phyloP scores from a whole-genome alignment of 2,797 vertebrate species.

The Phylloscopus collybita region DNA sequence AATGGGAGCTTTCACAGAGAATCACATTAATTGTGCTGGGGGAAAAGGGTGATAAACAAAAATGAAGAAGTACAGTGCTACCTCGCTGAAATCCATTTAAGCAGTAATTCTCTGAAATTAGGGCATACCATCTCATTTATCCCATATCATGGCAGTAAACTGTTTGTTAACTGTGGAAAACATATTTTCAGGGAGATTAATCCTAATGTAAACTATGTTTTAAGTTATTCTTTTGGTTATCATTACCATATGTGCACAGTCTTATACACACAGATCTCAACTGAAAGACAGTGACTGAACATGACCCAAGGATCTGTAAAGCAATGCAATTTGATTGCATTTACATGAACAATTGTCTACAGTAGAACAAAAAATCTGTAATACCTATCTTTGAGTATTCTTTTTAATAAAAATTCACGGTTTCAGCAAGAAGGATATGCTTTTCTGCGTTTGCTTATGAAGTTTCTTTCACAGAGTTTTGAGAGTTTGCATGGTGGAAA shows the following conservation, averaged over 20 bases:
- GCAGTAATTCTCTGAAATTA: slow-evolving; percentile 8
- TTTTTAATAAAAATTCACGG: background rate
- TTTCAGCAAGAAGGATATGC: background rate
- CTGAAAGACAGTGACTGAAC: background rate
- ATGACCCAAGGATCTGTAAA: background rate
- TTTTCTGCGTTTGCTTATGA: background rate
- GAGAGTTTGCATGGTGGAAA: background rate
- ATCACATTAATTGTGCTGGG: background rate
- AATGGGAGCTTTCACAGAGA: background rate
- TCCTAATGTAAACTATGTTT: background rate
- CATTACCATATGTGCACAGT: background rate
- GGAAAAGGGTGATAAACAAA: background rate
- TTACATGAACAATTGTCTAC: background rate
- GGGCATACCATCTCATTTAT: background rate
- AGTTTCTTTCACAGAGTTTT: background rate
- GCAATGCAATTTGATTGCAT: background rate
- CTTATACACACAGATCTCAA: background rate
- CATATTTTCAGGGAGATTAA: background rate
- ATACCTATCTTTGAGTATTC: background rate
- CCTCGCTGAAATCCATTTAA: background rate
- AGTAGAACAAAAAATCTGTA: background rate
- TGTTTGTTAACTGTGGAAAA: background rate
- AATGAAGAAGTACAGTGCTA: background rate
- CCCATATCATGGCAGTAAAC: background rate
- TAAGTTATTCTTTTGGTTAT: background rate